phyloP scores from a whole-genome alignment of 2,113 vertebrate species.

The Microcebus jonahi region DNA sequence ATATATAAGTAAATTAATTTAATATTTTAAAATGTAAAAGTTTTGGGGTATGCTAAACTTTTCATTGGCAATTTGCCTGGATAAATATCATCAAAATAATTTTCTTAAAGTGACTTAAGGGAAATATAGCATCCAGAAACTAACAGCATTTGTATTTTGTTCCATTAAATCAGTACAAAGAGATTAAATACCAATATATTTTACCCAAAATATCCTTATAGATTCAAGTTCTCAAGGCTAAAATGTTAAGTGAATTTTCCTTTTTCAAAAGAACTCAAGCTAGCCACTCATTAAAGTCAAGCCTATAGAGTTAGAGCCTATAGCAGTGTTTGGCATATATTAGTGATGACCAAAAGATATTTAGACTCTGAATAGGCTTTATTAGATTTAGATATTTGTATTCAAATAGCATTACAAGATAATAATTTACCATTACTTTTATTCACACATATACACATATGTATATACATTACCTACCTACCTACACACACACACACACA shows the following conservation, averaged over 20 bases:
- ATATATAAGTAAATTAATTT: constrained; percentile 23
- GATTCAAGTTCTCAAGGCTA: neutral
- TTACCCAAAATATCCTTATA: neutral
- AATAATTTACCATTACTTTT: neutral
- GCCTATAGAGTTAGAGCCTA: neutral
- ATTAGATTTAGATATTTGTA: neutral
- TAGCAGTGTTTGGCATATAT: neutral
- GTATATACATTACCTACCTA: neutral
- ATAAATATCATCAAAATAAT: constrained; percentile 28
- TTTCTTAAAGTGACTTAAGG: neutral
- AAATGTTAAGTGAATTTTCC: neutral
- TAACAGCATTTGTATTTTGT: neutral
- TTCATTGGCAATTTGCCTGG: constrained; percentile 17
- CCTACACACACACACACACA: neutral
- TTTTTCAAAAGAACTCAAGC: neutral
- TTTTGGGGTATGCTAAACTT: neutral
- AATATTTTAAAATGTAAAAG: neutral
- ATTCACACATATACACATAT: neutral
- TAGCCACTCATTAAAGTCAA: neutral
- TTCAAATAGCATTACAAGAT: constrained; percentile 18
- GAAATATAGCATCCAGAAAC: constrained; percentile 4
- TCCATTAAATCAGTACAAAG: constrained; percentile 18
- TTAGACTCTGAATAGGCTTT: neutral
- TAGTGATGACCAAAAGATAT: neutral
- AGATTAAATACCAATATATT: neutral